These are phyloP conservation scores for Muscidifurax raptorellus DNA, from an alignment of 1,140 invertebrate genomes.

Conservation along the genomic window DNA sequence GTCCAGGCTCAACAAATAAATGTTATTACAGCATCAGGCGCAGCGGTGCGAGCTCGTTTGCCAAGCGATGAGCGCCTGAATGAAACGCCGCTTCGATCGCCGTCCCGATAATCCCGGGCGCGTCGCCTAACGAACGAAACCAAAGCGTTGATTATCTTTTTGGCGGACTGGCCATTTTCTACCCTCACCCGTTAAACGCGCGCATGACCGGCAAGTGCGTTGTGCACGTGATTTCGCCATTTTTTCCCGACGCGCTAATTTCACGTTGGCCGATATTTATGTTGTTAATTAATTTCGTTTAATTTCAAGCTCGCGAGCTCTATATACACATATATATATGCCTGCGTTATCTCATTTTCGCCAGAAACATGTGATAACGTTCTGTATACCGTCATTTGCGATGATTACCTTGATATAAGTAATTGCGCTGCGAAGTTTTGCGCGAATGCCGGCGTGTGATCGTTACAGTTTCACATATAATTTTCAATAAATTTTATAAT, in stretches of 20 bases:
- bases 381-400: background rate
- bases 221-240: background rate
- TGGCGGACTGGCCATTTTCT: background rate
- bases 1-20: slow-evolving; percentile 14
- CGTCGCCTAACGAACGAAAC: slow-evolving; percentile 24
- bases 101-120: background rate
- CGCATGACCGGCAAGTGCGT: background rate
- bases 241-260: background rate
- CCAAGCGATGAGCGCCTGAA: background rate
- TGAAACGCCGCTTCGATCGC: slow-evolving; percentile 26
- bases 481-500: background rate
- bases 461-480: too few relatives aligned
- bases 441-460: too few relatives aligned
- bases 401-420: background rate
- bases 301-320: background rate
- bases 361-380: background rate
- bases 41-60: slow-evolving; percentile 8
- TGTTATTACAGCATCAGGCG: slow-evolving; percentile 2
- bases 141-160: slow-evolving; percentile 33
- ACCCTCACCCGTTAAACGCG: background rate
- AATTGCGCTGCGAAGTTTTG: background rate
- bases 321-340: background rate
- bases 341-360: background rate
- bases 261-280: background rate
- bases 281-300: slow-evolving; percentile 19